These are phyloP conservation scores for Enteromius afrohamiltoni DNA, from an alignment of 2,797 vertebrate species.

Conservation along the genomic window DNA sequence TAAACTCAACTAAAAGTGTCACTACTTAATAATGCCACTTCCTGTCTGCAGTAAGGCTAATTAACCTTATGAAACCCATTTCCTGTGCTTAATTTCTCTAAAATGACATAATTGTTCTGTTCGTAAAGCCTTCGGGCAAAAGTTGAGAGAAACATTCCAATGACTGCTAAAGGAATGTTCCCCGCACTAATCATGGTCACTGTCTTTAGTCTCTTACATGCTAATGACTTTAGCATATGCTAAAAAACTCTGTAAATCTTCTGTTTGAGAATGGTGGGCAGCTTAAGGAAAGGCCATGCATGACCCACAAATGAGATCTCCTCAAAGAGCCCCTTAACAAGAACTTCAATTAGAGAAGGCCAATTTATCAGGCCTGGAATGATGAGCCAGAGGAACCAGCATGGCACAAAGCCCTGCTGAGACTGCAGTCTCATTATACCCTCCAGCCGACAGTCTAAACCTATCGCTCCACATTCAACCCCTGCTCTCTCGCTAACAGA, in stretches of 20 bases:
- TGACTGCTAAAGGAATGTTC: slow-evolving; percentile 8
- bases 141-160: background rate
- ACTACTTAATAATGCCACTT: background rate
- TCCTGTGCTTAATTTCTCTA: background rate
- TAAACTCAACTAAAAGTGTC: background rate
- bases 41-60: background rate
- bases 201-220: slow-evolving; percentile 7
- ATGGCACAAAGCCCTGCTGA: slow-evolving; percentile 42
- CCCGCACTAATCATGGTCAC: slow-evolving; percentile 2
- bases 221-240: slow-evolving; percentile 26
- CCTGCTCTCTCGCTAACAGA: slow-evolving; percentile 35
- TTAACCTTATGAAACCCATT: background rate
- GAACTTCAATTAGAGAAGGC: slow-evolving; percentile 40
- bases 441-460: slow-evolving; percentile 36
- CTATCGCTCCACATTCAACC: slow-evolving; percentile 8
- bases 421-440: slow-evolving; percentile 48
- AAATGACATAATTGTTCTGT: background rate
- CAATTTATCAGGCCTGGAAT: slow-evolving; percentile 43
- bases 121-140: background rate
- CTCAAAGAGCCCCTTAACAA: slow-evolving; percentile 32
- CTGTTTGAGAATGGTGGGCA: slow-evolving; percentile 12
- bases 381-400: slow-evolving; percentile 40
- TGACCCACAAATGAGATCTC: slow-evolving; percentile 40
- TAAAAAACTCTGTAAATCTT: slow-evolving; percentile 42
- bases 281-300: slow-evolving; percentile 29